These are phyloP conservation scores for Talpa occidentalis DNA, from an alignment of 2,113 vertebrate species.

Conservation along the genomic window DNA sequence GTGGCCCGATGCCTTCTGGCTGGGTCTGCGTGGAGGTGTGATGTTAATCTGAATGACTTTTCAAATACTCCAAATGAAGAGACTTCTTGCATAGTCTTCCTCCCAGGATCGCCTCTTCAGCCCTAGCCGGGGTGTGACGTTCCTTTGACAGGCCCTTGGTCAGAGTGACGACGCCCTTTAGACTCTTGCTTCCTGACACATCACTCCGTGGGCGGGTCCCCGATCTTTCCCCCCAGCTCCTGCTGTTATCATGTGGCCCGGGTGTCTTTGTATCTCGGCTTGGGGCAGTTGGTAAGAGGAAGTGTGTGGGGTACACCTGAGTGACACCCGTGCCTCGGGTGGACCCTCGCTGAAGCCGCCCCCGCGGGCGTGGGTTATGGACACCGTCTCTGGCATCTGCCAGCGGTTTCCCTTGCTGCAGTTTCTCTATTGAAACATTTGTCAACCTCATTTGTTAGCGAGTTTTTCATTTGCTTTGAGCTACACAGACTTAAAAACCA, in stretches of 20 bases:
- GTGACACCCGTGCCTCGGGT: not conserved
- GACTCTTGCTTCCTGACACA: constrained; percentile 72
- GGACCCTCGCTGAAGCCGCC: not conserved
- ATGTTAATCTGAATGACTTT: not conserved
- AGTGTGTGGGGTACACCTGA: fast-evolving
- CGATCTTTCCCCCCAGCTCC: constrained; percentile 59
- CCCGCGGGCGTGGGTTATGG: too few relatives aligned
- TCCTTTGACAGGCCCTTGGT: not conserved
- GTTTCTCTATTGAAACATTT: not conserved
- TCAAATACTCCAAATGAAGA: too few relatives aligned
- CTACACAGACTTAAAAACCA: not conserved
- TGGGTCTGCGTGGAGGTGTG: too few relatives aligned
- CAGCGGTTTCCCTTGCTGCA: not conserved
- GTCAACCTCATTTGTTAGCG: not conserved
- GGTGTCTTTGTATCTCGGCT: not conserved
- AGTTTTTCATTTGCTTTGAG: not conserved
- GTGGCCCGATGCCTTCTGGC: not conserved
- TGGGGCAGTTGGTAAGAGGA: not conserved
- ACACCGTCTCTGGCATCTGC: not conserved
- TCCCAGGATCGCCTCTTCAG: not conserved
- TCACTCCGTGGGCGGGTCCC: not conserved
- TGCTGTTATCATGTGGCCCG: not conserved
- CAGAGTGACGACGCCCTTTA: constrained; percentile 76
- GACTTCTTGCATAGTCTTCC: too few relatives aligned
- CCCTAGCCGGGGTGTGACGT: not conserved